Base-by-base conservation (phyloP, 2,113 vertebrate species). In the Onychostoma macrolepis region DNA sequence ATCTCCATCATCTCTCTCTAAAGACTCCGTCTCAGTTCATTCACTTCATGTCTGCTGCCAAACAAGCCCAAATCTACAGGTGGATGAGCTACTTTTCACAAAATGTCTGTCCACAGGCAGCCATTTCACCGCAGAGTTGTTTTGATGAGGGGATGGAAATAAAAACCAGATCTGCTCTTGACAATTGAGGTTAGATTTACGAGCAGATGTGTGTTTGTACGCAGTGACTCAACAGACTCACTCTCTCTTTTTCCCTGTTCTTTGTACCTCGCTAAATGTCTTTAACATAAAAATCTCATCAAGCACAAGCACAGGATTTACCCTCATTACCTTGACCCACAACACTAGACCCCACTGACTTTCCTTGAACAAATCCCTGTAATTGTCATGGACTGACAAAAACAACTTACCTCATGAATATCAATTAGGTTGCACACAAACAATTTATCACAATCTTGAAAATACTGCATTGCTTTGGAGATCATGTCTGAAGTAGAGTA, bases 171-270 rank as follows among this genome's bases (percentile, higher is more conserved):
- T 85, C 80, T 72, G 28, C 76, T 88, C 63, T 77, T 84, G 67
- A 88, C 85, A 63, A 36, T 81, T 33, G 63, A 63, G 17, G 71
- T 71, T 84, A 38, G 5, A 77, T 88, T 90, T 90, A 90, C 36
- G 78, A 85, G 82, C 89, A 90, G 87, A 87, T 90, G 89, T 90
- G 85, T 63, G 56, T 88, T 87, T 88, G 80, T 82, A 56, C 43
- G 15, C 30, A 63, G 38, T 50, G 53, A 81, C 58, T 61, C 83
- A 90, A 87, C 53, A 24, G n/a, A 81, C 48, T 67, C 69, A 12
- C 36, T 72, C 13, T 41, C 30, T 43, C 80, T 71, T 53, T 53
- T 36, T 11, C 38, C 9, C 28, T 17, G 5, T 28, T 75, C 38
- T 43, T 50, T 65, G 63, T 26, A 41, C 17, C 28, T 43, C 15